Percentiles rank a stretch among this genome's conserved stretches.
Conservation (phyloP, 2,797 vertebrate species). For the Lutra lutra region DNA sequence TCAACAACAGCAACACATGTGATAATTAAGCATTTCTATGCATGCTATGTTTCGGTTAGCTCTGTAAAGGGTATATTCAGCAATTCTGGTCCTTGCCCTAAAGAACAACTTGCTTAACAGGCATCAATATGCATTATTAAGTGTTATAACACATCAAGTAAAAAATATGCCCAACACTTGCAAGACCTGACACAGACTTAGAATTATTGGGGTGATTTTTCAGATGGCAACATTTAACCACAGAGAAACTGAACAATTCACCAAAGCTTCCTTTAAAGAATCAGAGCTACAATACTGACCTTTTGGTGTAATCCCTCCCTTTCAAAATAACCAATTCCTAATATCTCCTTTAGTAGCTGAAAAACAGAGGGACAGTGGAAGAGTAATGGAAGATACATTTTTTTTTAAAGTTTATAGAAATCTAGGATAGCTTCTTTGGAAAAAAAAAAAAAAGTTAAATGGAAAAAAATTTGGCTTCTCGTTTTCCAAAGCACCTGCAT, state of each 20-base stretch:
- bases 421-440: not conserved
- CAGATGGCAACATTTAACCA: not conserved
- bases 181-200: not conserved
- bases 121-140: constrained; percentile 41
- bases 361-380: not conserved
- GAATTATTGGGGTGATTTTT: not conserved
- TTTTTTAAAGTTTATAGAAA: not conserved
- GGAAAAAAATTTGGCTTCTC: not conserved
- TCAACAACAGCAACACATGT: not conserved
- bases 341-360: not conserved
- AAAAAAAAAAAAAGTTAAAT: not conserved
- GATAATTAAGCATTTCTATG: constrained; percentile 52
- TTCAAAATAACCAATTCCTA: not conserved
- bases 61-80: not conserved
- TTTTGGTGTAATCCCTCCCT: not conserved
- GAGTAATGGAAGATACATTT: not conserved
- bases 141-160: not conserved
- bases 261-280: not conserved
- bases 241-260: not conserved
- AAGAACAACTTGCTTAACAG: not conserved
- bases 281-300: not conserved
- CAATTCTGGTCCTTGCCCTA: not conserved
- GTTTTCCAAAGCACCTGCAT: not conserved
- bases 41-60: not conserved
- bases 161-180: not conserved